Percentiles rank a stretch among this genome's conserved stretches.
Conservation (phyloP, 2,113 vertebrate genomes). For the Lepus timidus region DNA sequence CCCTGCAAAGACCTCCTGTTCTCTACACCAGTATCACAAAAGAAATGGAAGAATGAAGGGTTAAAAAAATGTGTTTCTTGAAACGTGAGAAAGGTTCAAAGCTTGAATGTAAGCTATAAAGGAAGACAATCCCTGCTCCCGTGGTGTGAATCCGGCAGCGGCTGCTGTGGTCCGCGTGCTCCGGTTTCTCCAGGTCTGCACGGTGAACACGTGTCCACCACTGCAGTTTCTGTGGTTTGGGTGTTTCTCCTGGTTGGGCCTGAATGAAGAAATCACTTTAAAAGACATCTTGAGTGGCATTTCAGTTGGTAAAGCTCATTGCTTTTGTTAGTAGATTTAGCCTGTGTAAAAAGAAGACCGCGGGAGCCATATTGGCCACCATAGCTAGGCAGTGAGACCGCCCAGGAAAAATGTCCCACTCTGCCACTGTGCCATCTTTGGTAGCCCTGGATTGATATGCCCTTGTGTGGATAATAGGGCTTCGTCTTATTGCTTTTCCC, state of each 20-base stretch:
- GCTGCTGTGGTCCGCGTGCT: background rate
- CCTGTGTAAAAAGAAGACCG: constrained; percentile 48
- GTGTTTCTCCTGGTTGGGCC: constrained; percentile 16
- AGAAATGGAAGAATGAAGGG: constrained; percentile 46
- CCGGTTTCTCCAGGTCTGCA: background rate
- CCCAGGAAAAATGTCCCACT: background rate
- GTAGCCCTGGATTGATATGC: background rate
- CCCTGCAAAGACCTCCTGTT: constrained; percentile 85
- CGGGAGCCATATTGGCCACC: background rate
- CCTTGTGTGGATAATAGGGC: background rate
- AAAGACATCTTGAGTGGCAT: constrained; percentile 45
- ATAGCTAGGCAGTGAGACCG: constrained; percentile 4
- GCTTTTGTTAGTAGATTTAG: constrained; percentile 66
- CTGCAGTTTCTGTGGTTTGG: background rate
- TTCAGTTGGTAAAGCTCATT: constrained; percentile 32
- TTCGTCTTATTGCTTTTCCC: background rate
- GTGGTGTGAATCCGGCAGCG: background rate
- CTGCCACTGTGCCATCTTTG: constrained; percentile 7
- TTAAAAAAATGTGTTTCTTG: background rate
- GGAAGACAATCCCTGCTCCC: background rate
- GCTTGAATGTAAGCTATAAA: constrained; percentile 41
- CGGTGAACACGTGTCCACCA: background rate
- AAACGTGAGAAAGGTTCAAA: constrained; percentile 50
- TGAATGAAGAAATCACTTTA: constrained; percentile 44
- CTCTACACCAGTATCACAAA: constrained; percentile 80